Conservation (phyloP, 2,113 vertebrate genomes). For the Chlamydotis undulata region DNA sequence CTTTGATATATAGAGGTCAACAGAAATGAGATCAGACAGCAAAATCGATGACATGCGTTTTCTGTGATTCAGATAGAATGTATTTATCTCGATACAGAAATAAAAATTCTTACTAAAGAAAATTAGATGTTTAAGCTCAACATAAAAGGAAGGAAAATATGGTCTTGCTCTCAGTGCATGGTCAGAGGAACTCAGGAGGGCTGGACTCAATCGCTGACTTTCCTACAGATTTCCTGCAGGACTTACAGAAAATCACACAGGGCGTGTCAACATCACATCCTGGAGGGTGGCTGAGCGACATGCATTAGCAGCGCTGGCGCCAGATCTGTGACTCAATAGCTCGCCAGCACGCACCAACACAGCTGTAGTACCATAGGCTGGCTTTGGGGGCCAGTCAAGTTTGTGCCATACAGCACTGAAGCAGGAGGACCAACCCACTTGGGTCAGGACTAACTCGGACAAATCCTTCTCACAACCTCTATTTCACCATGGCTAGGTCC, state of each 20-base stretch:
- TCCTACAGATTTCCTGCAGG: neutral
- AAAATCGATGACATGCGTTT: neutral
- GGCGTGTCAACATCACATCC: fast-evolving
- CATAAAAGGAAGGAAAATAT: neutral
- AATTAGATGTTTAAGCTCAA: neutral
- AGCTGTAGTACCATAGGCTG: neutral
- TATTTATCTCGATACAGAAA: neutral
- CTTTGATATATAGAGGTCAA: neutral
- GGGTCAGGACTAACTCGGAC: neutral
- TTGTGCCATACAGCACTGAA: neutral
- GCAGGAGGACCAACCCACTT: neutral
- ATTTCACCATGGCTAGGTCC: neutral
- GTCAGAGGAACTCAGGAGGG: neutral
- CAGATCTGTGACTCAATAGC: neutral
- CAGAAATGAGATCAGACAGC: neutral
- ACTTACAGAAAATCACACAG: fast-evolving
- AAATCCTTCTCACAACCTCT: neutral
- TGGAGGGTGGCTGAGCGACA: fast-evolving
- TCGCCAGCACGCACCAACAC: fast-evolving
- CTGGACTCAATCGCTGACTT: neutral
- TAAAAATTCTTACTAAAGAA: neutral
- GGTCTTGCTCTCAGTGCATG: neutral
- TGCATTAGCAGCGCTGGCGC: fast-evolving
- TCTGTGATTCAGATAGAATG: neutral
- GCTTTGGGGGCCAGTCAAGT: neutral